phyloP scores from a whole-genome alignment of 2,113 vertebrate species.

The Lucifuga dentata region DNA sequence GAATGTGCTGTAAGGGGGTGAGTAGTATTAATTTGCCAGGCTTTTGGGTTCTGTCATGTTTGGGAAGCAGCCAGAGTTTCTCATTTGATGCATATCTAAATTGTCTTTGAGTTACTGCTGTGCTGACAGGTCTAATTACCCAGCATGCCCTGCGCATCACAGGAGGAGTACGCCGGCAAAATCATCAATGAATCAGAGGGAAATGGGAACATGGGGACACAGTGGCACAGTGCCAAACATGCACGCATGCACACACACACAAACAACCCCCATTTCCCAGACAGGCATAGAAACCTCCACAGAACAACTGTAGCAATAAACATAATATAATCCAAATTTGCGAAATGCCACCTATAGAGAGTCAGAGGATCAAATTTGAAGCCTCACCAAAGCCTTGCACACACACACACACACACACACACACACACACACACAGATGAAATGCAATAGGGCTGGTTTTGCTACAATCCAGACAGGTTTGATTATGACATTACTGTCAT shows the following conservation, averaged over 20 bases:
- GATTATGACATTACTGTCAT: no score
- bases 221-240: background rate
- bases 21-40: background rate
- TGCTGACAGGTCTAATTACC: conserved; percentile 26
- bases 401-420: background rate
- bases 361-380: background rate
- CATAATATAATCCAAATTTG: background rate
- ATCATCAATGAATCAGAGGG: background rate
- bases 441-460: no score
- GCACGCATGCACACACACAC: conserved; percentile 1
- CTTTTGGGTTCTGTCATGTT: background rate
- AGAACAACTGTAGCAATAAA: background rate
- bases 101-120: conserved; percentile 22
- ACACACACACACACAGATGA: background rate
- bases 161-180: background rate
- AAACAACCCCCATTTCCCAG: background rate
- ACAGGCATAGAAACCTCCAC: background rate
- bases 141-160: conserved; percentile 11
- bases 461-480: no score
- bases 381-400: no score
- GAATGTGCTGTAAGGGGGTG: no score
- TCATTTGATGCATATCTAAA: no score
- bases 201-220: no score
- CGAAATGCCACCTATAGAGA: background rate
- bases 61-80: no score